Base-by-base conservation (phyloP, 2,888 invertebrate species). In the Thera obeliscata region DNA sequence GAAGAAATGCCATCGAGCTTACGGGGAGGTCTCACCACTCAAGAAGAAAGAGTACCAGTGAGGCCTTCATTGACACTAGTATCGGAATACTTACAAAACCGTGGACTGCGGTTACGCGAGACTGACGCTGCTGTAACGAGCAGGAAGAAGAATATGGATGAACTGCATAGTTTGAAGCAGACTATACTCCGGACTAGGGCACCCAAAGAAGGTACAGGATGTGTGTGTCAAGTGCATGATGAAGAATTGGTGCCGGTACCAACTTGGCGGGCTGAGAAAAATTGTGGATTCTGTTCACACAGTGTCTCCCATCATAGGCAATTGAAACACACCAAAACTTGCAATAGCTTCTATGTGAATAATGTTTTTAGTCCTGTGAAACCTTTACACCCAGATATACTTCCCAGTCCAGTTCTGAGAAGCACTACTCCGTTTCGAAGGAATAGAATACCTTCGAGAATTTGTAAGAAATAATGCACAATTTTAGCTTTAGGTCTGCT, bases 1-100 rank as follows among this genome's bases (percentile, higher is more conserved):
- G 87, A 89, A 64, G 93, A 93, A 78, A 93, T 93, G 93, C 92
- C 90, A 9, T 83, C 86, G 12, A 89, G 88, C 70, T 80, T 93
- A 68, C 80, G 89, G 33, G 89, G 89, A 12, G 84, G 85, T 3
- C 64, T 78, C 9, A 76, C 74, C 7, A 77, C 76, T 52, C 73
- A 77, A 36, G 82, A 78, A 66, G 81, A 83, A 46, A 77, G 77
- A 66, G 70, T 72, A 33, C 76, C 79, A 50, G 56, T 76, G 0
- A 87, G 83, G 73, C 81, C 90, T 8, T 87, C 92, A 1, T 73
- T 91, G 49, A 91, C 87, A 56, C 73, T 91, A 59, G 88, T 93
- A 6, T 87, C 92, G 52, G 91, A 93, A 71, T 91, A 90, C 76
- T 80, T 93, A 57, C 90, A 91, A 77, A 88, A 78, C 54, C 86